phyloP scores from a whole-genome alignment of 2,797 vertebrate species.

The Bovichtus variegatus region DNA sequence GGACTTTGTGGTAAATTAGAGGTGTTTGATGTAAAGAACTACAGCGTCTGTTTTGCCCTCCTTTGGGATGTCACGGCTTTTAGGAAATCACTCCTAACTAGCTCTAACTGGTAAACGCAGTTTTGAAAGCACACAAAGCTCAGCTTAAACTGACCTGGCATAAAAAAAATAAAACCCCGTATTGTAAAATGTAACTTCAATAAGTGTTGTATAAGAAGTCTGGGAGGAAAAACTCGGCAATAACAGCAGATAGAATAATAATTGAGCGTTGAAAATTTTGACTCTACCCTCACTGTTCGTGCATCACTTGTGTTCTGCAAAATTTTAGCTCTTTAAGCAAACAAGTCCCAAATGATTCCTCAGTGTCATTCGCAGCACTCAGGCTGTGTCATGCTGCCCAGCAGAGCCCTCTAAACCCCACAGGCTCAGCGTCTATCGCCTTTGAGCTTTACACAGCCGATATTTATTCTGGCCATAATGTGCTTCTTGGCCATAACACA shows the following conservation, averaged over 20 bases:
- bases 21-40: conserved; percentile 69
- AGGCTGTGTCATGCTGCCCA: conserved; percentile 47
- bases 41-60: conserved; percentile 55
- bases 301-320: conserved; percentile 42
- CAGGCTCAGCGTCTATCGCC: conserved; percentile 66
- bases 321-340: conserved; percentile 49
- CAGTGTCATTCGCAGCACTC: conserved; percentile 69
- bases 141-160: neutral
- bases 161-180: neutral
- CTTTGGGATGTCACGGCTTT: conserved; percentile 62
- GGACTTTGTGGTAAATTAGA: conserved; percentile 70
- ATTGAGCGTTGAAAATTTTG: neutral
- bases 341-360: conserved; percentile 63
- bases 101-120: conserved; percentile 17
- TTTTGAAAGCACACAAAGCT: conserved; percentile 33
- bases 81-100: conserved; percentile 30
- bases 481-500: conserved; percentile 9
- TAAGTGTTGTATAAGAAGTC: neutral
- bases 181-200: neutral
- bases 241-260: neutral
- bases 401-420: conserved; percentile 45
- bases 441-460: conserved; percentile 54
- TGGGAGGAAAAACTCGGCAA: neutral
- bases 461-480: conserved; percentile 22
- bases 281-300: conserved; percentile 1